Conservation (phyloP, 92 coral and sea anemone species). For the Scolanthus callimorphus region DNA sequence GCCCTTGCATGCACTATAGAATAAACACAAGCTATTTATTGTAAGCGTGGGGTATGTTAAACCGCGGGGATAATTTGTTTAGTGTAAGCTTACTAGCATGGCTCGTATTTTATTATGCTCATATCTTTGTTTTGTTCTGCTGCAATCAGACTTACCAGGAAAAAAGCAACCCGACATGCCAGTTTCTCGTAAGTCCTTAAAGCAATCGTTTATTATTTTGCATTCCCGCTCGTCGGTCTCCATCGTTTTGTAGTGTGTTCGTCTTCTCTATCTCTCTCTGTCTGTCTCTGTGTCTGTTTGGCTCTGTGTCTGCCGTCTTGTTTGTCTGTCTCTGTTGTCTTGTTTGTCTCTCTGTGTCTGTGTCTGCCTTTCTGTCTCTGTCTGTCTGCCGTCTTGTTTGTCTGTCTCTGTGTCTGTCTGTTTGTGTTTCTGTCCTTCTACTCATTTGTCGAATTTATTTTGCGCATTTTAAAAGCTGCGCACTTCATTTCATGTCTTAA, state of each 20-base stretch:
- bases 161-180: conserved; percentile 50
- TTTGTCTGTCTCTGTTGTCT: not conserved
- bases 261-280: not conserved
- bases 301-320: not conserved
- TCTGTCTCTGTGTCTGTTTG: not conserved
- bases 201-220: no score
- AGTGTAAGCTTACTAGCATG: no score
- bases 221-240: no score
- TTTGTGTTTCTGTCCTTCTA: no score
- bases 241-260: not conserved
- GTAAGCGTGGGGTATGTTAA: no score
- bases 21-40: no score
- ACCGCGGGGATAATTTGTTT: no score
- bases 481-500: not conserved
- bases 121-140: conserved; percentile 14
- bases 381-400: not conserved
- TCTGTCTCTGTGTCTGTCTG: no score
- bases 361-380: not conserved
- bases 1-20: no score
- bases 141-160: conserved; percentile 37
- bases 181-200: conserved; percentile 57
- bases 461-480: not conserved
- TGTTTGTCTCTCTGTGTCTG: not conserved
- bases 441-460: not conserved
- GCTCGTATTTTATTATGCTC: conserved; percentile 9